Base-by-base conservation (phyloP, 2,113 vertebrate species). In the Lonchura striata region DNA sequence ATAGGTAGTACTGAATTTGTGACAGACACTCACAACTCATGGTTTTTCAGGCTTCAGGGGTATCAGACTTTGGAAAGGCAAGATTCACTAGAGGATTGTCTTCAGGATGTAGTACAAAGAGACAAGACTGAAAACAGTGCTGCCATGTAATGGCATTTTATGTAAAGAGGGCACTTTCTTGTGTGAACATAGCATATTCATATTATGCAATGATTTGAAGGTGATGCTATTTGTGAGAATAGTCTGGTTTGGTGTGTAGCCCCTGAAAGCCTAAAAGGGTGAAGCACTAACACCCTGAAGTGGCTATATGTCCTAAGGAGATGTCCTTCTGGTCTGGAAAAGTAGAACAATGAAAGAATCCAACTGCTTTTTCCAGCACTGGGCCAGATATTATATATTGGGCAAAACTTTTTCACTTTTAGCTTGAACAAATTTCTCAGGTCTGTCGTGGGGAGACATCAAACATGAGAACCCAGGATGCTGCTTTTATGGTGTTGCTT, bases 181-280 rank as follows among this genome's bases (percentile, higher is more conserved):
- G 23, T 39, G 28, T 50, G 41, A 59, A 71, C 35, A 11, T 37
- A 52, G 94, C 56, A 53, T 47, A 42, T 49, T 85, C 24, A 23
- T 8, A 28, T 54, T 46, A 69, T 18, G 27, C 0, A 0, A 54
- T 31, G 30, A 19, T 63, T 72, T 69, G 59, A 86, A 82, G 39
- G 21, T 35, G 80, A 59, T 13, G 21, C 9, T 8, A 25, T 47
- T 80, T 64, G 28, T n/a, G 8, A 80, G 17, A 90, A 31, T 11
- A 76, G 8, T 24, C 49, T 31, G 20, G 7, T 13, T 63, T 70
- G 50, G 11, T 15, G 1, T 0, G 0, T 31, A 65, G 35, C 15
- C 28, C 10, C 20, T 54, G 5, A 13, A 87, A 65, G 39, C 39
- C 47, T 66, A 35, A 42, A 54, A 30, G 13, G 10, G 23, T 46